Evolutionary conservation across 2,888 invertebrate genomes (phyloP).

Genomic region (Dicranocentrus wangi): DNA sequence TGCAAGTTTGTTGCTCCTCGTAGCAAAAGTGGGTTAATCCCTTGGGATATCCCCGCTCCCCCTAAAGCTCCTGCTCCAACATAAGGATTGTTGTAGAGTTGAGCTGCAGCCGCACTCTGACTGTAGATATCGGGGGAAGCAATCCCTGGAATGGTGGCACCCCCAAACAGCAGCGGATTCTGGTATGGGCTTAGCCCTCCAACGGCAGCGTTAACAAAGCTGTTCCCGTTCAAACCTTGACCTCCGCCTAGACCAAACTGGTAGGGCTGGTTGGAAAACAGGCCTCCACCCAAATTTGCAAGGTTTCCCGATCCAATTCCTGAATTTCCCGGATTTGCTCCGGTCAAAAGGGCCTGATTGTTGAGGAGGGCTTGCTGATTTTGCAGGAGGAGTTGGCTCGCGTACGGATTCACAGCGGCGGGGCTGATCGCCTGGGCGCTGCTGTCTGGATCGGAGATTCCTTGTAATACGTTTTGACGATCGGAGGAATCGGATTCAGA

Average conservation of each 20-base stretch:
- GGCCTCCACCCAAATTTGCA: conserved; percentile 52
- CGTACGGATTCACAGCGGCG: conserved; percentile 39
- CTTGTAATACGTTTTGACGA: conserved; percentile 54
- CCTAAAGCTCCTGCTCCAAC: conserved; percentile 32
- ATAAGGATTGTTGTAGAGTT: conserved; percentile 58
- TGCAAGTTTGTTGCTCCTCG: conserved; percentile 54
- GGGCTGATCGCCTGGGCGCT: conserved; percentile 62
- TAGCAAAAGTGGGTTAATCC: conserved; percentile 56
- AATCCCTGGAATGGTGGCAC: conserved; percentile 41
- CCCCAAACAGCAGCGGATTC: conserved; percentile 45
- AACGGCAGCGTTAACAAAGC: conserved; percentile 42
- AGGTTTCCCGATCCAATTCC: conserved; percentile 47
- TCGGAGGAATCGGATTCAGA: conserved; percentile 12
- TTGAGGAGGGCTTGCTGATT: conserved; percentile 49
- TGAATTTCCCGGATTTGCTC: neutral
- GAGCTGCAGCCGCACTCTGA: conserved; percentile 56
- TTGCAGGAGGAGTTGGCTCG: conserved; percentile 55
- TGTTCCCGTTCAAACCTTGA: conserved; percentile 37
- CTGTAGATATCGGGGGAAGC: conserved; percentile 47
- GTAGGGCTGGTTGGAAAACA: conserved; percentile 42
- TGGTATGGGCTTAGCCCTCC: conserved; percentile 52
- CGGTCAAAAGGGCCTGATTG: conserved; percentile 26
- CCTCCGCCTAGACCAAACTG: neutral
- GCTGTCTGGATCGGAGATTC: conserved; percentile 55
- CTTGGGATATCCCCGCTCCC: conserved; percentile 36